phyloP scores from a whole-genome alignment of 1,140 invertebrate species.

The Zaprionus ghesquierei region DNA sequence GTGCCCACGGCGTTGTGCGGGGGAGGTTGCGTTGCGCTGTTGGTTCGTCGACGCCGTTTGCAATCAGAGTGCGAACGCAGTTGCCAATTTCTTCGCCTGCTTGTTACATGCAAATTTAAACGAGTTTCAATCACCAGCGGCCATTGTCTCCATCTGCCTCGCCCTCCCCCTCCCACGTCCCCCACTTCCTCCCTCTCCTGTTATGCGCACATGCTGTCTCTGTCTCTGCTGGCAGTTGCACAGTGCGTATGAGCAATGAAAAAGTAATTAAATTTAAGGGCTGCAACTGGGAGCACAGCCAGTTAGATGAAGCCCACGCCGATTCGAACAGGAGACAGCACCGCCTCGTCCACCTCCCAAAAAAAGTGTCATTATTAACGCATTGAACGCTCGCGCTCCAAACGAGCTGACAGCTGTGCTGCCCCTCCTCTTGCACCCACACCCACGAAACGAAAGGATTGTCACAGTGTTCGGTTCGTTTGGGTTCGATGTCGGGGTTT shows the following conservation, averaged over 20 bases:
- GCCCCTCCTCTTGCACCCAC: background rate
- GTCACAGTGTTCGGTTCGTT: background rate
- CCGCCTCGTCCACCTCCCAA: background rate
- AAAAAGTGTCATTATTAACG: slow-evolving; percentile 80
- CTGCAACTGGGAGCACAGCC: slow-evolving; percentile 48
- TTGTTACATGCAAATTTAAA: slow-evolving; percentile 79
- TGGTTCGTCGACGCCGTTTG: slow-evolving; percentile 32
- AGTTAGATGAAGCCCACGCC: slow-evolving; percentile 50
- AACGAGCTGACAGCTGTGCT: slow-evolving; percentile 63
- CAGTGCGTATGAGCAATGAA: slow-evolving; percentile 81
- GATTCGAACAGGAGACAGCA: slow-evolving; percentile 18
- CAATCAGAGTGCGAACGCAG: slow-evolving; percentile 65
- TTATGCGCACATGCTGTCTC: background rate
- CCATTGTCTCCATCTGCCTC: slow-evolving; percentile 27
- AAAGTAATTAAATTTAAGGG: slow-evolving; percentile 82
- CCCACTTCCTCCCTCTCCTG: background rate
- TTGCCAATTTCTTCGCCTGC: slow-evolving; percentile 66
- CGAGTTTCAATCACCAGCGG: slow-evolving; percentile 77
- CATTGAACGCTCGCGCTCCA: slow-evolving; percentile 58
- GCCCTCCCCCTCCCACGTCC: slow-evolving; percentile 8
- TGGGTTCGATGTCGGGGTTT: background rate
- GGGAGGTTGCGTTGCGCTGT: background rate
- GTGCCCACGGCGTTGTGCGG: background rate
- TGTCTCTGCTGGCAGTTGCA: slow-evolving; percentile 34
- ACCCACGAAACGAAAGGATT: background rate